Conservation (phyloP, 2,113 vertebrate species). For the Colius striatus region DNA sequence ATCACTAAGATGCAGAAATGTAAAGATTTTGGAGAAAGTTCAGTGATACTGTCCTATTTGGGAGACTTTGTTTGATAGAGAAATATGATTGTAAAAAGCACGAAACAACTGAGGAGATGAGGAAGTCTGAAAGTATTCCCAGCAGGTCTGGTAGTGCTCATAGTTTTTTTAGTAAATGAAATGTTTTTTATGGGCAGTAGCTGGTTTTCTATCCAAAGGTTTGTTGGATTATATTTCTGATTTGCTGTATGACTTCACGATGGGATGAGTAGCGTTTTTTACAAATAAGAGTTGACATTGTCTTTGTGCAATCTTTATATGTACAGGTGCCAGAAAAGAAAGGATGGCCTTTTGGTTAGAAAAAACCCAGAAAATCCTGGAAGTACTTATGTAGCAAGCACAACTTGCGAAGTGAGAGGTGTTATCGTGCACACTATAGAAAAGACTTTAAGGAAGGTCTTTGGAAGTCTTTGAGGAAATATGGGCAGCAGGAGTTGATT, state of each 20-base stretch:
- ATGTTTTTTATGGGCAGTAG: not conserved
- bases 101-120: not conserved
- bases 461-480: not conserved
- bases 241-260: not conserved
- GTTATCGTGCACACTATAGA: not conserved
- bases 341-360: not conserved
- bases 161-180: not conserved
- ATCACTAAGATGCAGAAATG: not conserved
- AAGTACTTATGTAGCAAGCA: not conserved
- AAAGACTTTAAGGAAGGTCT: not conserved
- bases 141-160: not conserved
- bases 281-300: not conserved
- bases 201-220: not conserved
- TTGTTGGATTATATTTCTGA: not conserved
- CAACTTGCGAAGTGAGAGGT: not conserved
- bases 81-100: not conserved
- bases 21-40: not conserved
- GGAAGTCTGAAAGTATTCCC: not conserved
- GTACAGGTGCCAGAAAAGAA: not conserved
- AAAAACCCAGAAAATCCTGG: accelerated
- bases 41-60: not conserved
- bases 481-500: not conserved
- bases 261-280: not conserved
- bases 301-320: not conserved
- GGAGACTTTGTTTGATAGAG: not conserved